Conservation (phyloP, 2,888 invertebrate genomes). For the Melitaea athalia region DNA sequence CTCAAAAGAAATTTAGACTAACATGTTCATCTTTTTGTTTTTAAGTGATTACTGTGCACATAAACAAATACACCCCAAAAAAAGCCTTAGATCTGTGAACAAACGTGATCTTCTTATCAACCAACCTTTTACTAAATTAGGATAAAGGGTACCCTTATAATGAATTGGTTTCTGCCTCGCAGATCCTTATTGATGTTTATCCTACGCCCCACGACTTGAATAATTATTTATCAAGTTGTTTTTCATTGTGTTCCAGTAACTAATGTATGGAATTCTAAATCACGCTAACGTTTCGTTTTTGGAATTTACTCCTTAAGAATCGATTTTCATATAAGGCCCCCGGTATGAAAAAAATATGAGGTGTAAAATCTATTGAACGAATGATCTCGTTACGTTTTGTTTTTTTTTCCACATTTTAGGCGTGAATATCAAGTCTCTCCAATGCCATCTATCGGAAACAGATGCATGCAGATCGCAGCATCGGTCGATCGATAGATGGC, state of each 20-base stretch:
- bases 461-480: too few relatives aligned
- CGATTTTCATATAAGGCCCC: too few relatives aligned
- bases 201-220: constrained; percentile 4
- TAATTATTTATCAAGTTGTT: constrained; percentile 7
- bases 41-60: neutral
- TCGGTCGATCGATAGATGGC: too few relatives aligned
- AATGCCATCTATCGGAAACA: too few relatives aligned
- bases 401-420: too few relatives aligned
- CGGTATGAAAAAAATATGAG: too few relatives aligned
- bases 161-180: constrained; percentile 22
- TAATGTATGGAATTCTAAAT: neutral
- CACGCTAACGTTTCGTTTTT: neutral
- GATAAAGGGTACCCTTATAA: constrained; percentile 33
- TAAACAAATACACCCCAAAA: neutral
- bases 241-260: neutral
- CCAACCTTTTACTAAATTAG: constrained; percentile 33
- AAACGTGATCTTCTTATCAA: constrained; percentile 1
- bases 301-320: too few relatives aligned
- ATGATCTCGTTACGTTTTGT: too few relatives aligned
- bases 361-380: too few relatives aligned
- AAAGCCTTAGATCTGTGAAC: neutral
- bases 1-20: too few relatives aligned
- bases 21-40: too few relatives aligned
- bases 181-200: constrained; percentile 8
- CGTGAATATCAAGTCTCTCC: too few relatives aligned